A percentile compares a stretch with the other conserved stretches of the same genome.
Conservation (phyloP, 92 coral and sea anemone species). For the Ricordea florida region DNA sequence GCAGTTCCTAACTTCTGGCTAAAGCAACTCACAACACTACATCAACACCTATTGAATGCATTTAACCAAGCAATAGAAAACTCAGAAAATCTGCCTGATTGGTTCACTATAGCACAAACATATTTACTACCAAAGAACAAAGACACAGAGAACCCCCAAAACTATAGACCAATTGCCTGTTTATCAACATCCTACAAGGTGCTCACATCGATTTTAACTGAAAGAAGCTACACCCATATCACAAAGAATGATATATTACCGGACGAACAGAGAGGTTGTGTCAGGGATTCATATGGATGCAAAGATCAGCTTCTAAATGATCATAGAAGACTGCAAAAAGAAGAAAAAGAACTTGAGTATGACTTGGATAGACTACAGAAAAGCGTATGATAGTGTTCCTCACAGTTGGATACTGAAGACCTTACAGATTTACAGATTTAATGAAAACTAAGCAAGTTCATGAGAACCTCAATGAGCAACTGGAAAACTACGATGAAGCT, state of each 20-base stretch:
- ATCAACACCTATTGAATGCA: neutral
- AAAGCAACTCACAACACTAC: neutral
- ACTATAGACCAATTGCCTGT: conserved; percentile 11
- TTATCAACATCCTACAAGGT: conserved; percentile 18
- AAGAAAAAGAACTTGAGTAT: too few relatives aligned
- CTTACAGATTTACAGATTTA: too few relatives aligned
- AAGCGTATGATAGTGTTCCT: too few relatives aligned
- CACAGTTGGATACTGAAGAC: too few relatives aligned
- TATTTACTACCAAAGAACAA: conserved; percentile 17
- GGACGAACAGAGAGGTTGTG: conserved; percentile 20
- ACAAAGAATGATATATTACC: neutral
- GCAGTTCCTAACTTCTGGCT: conserved; percentile 6
- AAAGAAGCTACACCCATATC: neutral
- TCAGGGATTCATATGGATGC: neutral
- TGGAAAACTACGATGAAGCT: too few relatives aligned
- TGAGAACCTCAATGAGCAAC: too few relatives aligned
- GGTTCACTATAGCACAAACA: conserved; percentile 11
- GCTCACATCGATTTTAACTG: conserved; percentile 17
- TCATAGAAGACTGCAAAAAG: conserved; percentile 10
- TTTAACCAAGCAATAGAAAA: conserved; percentile 8
- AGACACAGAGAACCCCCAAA: conserved; percentile 1
- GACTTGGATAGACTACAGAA: too few relatives aligned
- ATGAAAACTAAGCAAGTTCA: too few relatives aligned
- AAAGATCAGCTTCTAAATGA: conserved; percentile 2
- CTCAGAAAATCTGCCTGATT: conserved; percentile 7